Evolutionary conservation across 2,797 vertebrate species (phyloP).

Genomic region (Phoebastria nigripes): DNA sequence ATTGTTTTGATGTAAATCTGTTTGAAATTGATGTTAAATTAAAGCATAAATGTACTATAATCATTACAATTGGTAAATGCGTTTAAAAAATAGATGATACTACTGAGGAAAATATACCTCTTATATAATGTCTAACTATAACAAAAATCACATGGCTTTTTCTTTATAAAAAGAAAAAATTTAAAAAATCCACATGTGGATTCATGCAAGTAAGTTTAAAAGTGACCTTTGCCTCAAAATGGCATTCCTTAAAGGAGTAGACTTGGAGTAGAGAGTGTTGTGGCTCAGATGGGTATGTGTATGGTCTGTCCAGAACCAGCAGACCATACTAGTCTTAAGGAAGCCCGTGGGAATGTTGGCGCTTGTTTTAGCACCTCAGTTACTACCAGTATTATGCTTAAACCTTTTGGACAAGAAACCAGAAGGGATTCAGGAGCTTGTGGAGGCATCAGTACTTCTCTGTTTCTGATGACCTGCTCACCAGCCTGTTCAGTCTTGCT

Average conservation of each 20-base stretch:
- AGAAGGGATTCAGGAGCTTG: background rate
- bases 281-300: fast-evolving
- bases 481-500: background rate
- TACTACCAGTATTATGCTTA: background rate
- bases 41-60: background rate
- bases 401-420: background rate
- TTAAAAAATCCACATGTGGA: background rate
- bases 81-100: background rate
- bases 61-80: background rate
- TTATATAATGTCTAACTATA: fast-evolving
- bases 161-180: background rate
- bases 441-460: background rate
- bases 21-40: background rate
- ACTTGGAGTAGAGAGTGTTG: background rate
- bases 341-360: background rate
- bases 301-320: background rate
- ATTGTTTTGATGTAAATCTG: background rate
- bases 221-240: background rate
- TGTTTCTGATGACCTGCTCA: background rate
- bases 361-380: background rate
- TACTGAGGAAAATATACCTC: background rate
- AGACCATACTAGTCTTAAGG: background rate
- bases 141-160: background rate
- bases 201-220: background rate
- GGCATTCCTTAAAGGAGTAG: background rate